Evolutionary conservation across 2,888 invertebrate species (phyloP).

Genomic region (Apodemia mormo): DNA sequence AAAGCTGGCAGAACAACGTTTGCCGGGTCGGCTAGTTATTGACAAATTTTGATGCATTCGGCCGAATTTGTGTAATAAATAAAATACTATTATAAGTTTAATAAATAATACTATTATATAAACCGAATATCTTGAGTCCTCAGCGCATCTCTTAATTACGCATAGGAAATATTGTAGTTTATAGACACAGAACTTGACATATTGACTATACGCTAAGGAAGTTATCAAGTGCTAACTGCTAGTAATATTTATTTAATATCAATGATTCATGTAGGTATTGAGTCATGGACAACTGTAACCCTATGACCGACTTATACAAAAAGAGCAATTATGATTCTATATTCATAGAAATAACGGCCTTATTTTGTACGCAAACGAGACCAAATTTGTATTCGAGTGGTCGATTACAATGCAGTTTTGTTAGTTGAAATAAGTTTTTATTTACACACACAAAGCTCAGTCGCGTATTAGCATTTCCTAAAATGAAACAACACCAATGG

Average conservation of each 20-base stretch:
- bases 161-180: not conserved
- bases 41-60: too few species aligned
- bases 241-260: conserved; percentile 15
- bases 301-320: conserved; percentile 21
- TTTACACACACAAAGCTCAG: not conserved
- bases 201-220: not conserved
- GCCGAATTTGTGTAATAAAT: too few species aligned
- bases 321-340: conserved; percentile 10
- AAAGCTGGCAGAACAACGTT: too few species aligned
- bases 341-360: not conserved
- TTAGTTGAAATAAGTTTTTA: conserved; percentile 9
- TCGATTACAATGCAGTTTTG: conserved; percentile 6
- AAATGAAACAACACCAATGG: too few species aligned
- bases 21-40: too few species aligned
- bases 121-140: not conserved
- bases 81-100: too few species aligned
- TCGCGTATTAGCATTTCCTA: not conserved
- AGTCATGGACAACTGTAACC: conserved; percentile 22
- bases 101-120: too few species aligned
- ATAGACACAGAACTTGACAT: not conserved
- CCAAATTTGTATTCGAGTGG: not conserved
- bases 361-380: not conserved
- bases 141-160: not conserved
- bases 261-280: conserved; percentile 19
- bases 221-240: not conserved